Evolutionary conservation across 2,888 invertebrate species (phyloP), one percentile per base, ranked within the genome.

Genomic region (Yponomeuta sedellus): DNA sequence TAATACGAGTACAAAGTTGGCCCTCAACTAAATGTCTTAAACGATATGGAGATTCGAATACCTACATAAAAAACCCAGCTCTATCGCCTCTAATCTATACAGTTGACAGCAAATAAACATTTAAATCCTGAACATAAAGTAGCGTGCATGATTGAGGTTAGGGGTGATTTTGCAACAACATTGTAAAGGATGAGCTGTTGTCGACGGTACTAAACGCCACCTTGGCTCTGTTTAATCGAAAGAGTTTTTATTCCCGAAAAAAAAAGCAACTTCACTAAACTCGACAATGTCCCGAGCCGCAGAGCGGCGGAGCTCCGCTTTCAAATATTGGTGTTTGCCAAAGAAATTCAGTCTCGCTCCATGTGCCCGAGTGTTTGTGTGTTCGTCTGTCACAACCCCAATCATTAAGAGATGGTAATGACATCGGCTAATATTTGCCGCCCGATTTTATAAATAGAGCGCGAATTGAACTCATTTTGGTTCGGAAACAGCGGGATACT

Each of bases 281-380:
- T 52, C 44, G 16, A 52, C 44, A 52, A 52, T 52, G 44, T 52
- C 16, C 44, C 44, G 44, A 5, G 34, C 8, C 44, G 16, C 44
- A 5, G 16, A 12, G 44, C 44, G 44, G 44, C 44, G 63, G 63
- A n/a, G 63, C 20, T 20, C 64, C 56, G 64, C 56, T 64, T 82
- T 82, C 88, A 88, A 89, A 89, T 88, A 88, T 89, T 89, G 83
- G 86, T 88, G 85, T 88, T 89, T 88, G 89, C 76, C 86, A 88
- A 88, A 89, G 89, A 89, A 88, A 83, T 83, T 80, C 79, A 82
- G 59, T 57, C 39, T 19, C 19, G 65, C 40, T 20, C 34, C 16
- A 28, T 57, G 77, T 78, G 75, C 68, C 62, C 70, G 70, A 69
- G 68, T 73, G 77, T 74, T 73, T 74, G 73, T 73, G 71, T 76